A percentile compares a stretch with the other conserved stretches of the same genome.
phyloP scores from a whole-genome alignment of 2,888 invertebrate species.

The Stomorhina lunata region DNA sequence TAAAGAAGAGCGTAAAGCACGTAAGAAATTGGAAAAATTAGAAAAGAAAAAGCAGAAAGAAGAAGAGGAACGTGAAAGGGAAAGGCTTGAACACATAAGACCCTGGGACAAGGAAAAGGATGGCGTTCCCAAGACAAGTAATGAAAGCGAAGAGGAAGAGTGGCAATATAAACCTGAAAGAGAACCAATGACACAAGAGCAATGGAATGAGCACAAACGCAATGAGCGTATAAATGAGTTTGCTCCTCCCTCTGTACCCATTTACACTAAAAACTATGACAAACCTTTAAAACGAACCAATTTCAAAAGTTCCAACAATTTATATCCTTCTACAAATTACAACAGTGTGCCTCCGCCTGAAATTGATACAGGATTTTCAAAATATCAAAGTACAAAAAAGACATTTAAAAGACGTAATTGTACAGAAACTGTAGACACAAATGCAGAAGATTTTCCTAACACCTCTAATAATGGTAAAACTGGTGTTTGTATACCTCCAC shows the following conservation, averaged over 20 bases:
- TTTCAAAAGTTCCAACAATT: slow-evolving; percentile 67
- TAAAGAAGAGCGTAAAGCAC: slow-evolving; percentile 74
- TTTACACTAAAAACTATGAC: slow-evolving; percentile 58
- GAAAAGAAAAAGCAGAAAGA: slow-evolving; percentile 72
- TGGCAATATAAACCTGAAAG: slow-evolving; percentile 78
- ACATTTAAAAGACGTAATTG: slow-evolving; percentile 74
- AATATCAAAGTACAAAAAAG: slow-evolving; percentile 70
- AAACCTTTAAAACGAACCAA: slow-evolving; percentile 70
- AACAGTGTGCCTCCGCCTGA: slow-evolving; percentile 57
- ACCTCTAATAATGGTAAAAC: slow-evolving; percentile 64
- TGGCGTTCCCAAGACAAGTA: slow-evolving; percentile 69
- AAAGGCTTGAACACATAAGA: slow-evolving; percentile 81
- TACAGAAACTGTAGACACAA: slow-evolving; percentile 19
- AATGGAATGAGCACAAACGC: slow-evolving; percentile 84
- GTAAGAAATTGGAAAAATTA: slow-evolving; percentile 71
- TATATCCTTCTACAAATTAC: slow-evolving; percentile 3
- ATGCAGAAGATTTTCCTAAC: slow-evolving; percentile 1
- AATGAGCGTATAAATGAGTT: slow-evolving; percentile 87
- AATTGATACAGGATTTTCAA: slow-evolving; percentile 56
- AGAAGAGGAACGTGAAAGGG: slow-evolving; percentile 77
- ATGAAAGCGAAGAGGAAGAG: slow-evolving; percentile 18
- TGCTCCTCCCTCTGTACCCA: slow-evolving; percentile 82
- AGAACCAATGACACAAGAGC: slow-evolving; percentile 77
- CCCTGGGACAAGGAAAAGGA: slow-evolving; percentile 86
- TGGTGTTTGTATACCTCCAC: slow-evolving; percentile 84